Evolutionary conservation across 2,888 invertebrate species (phyloP), one percentile per base, ranked within the genome.

Genomic region (Girardia tigrina): DNA sequence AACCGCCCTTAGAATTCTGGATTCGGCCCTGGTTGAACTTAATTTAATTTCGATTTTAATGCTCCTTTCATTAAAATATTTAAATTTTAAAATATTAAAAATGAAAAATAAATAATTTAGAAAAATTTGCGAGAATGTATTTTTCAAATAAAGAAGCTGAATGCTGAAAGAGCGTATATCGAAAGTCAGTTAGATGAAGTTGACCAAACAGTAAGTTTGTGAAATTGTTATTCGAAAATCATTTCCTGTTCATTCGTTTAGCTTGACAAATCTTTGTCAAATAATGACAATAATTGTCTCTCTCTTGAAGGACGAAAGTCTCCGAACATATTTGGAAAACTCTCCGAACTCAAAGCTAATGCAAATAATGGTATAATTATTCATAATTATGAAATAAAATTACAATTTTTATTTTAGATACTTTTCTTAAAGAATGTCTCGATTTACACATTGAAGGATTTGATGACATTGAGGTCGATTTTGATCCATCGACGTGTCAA

Each of bases 241-340:
- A 36, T 36, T 36, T 36, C 8, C 16, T 36, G 8, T 36, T 36
- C 12, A 16, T 36, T 36, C 16, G 16, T 56, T 4, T 23, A 56
- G 56, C n/a, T 56, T 12, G 56, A 56, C n/a, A n/a, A 8, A 2
- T 56, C 56, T 12, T 56, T 56, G 56, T 20, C n/a, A 20, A 56
- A 56, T n/a, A 56, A 4, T 6, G 23, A 56, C n/a, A 56, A 56
- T n/a, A 56, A 56, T 23, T 56, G 56, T n/a, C n/a, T 56, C 4
- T 56, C 56, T 12, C n/a, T 56, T n/a, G 56, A 56, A 56, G 56
- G 56, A 56, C n/a, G 56, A n/a, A 56, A 56, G 23, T 56, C 56
- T 56, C 56, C 56, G 56, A 56, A 56, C n/a, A 56, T 56, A 20
- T 56, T 56, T 16, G 56, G 56, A 23, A 56, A 56, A 56, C n/a